Conservation (phyloP, 2,888 invertebrate genomes). For the Koerneria pararmatus region DNA sequence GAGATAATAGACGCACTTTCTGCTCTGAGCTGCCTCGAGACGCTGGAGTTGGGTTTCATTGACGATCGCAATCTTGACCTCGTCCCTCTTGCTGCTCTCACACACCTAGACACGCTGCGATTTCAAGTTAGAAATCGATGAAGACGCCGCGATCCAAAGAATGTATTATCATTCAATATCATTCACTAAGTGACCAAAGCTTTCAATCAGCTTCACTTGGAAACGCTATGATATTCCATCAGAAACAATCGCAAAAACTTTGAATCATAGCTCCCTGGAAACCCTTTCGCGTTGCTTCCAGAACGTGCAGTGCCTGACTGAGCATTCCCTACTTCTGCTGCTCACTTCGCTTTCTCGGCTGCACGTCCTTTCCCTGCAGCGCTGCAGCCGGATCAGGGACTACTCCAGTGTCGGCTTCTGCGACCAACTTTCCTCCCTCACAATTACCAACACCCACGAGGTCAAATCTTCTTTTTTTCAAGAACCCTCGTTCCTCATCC, state of each 20-base stretch:
- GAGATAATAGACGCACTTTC: slow-evolving; percentile 20
- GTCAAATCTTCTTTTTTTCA: no score
- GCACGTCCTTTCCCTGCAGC: slow-evolving; percentile 24
- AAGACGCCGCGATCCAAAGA: not conserved
- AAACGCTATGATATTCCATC: not conserved
- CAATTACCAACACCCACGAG: slow-evolving; percentile 30
- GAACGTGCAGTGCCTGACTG: slow-evolving; percentile 27
- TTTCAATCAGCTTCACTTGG: no score
- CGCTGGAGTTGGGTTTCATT: slow-evolving; percentile 16
- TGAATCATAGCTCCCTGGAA: no score
- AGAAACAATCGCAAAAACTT: not conserved
- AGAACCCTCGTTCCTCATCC: not conserved
- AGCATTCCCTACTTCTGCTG: slow-evolving; percentile 23
- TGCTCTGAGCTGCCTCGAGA: not conserved
- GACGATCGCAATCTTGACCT: slow-evolving; percentile 17
- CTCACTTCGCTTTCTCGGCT: slow-evolving; percentile 24
- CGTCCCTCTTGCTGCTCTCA: slow-evolving; percentile 6
- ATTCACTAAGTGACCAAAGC: not conserved
- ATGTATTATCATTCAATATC: not conserved
- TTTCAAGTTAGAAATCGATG: slow-evolving; percentile 3
- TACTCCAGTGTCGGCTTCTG: slow-evolving; percentile 27
- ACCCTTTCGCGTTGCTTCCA: no score
- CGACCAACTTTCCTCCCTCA: slow-evolving; percentile 22
- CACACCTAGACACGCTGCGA: slow-evolving; percentile 3
- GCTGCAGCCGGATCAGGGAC: slow-evolving; percentile 29